Evolutionary conservation across 2,797 vertebrate genomes (phyloP).

Genomic region (Caiman crocodilus): DNA sequence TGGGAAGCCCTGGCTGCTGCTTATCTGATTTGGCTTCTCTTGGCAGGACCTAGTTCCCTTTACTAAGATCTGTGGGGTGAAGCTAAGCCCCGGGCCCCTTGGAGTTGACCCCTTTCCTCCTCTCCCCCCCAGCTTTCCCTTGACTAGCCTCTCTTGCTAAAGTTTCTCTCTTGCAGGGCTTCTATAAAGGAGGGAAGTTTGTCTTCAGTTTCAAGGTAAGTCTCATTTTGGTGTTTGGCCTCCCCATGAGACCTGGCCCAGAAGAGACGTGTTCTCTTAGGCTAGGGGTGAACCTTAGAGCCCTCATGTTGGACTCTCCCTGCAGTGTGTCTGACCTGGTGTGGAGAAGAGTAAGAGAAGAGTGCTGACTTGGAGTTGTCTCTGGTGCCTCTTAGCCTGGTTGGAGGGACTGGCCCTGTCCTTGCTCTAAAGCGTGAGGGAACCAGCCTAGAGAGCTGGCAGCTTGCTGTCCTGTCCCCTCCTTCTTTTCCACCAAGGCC

Average conservation of each 20-base stretch:
- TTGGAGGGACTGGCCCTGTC: background rate
- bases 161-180: slow-evolving; percentile 82
- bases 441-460: too few relatives aligned
- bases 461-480: background rate
- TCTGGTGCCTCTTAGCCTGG: background rate
- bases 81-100: too few relatives aligned
- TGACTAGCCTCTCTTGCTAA: background rate
- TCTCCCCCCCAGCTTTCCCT: background rate
- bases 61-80: too few relatives aligned
- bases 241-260: too few relatives aligned
- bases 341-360: too few relatives aligned
- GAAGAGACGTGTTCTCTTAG: accelerated
- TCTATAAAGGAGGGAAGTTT: slow-evolving; percentile 95
- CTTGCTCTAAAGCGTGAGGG: too few relatives aligned
- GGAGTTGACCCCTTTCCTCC: too few relatives aligned
- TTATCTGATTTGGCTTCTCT: background rate
- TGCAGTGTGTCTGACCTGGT: background rate
- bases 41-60: too few relatives aligned
- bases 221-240: background rate
- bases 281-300: background rate
- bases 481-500: too few relatives aligned
- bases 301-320: background rate
- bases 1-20: background rate
- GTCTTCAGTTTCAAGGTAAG: slow-evolving; percentile 98
- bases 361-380: too few relatives aligned